These are phyloP conservation scores for Trichogramma dendrolimi DNA, from an alignment of 2,888 invertebrate genomes.

Conservation along the genomic window DNA sequence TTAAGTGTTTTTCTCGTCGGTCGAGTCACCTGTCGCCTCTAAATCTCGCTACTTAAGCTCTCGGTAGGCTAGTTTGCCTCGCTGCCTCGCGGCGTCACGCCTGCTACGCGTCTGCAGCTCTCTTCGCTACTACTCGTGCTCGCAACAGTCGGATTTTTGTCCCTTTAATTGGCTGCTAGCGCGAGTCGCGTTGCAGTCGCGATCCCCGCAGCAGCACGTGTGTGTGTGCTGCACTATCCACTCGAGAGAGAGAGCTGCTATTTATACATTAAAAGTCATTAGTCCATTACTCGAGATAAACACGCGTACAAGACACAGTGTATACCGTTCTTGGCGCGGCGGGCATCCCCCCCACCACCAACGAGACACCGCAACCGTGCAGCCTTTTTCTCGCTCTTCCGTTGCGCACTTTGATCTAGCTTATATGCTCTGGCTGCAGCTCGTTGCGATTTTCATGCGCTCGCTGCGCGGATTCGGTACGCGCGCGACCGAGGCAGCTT, in stretches of 20 bases:
- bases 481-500: background rate
- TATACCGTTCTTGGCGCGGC: conserved; percentile 8
- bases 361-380: background rate
- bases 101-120: background rate
- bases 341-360: background rate
- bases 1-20: conserved; percentile 36
- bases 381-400: background rate
- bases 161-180: conserved; percentile 44
- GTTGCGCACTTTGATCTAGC: conserved; percentile 4
- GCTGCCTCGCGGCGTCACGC: background rate
- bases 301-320: conserved; percentile 6
- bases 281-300: conserved; percentile 43
- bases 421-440: background rate
- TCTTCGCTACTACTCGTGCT: background rate
- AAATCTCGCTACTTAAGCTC: conserved; percentile 49
- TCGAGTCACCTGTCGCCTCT: conserved; percentile 47
- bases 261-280: conserved; percentile 44
- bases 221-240: no score
- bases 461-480: no score
- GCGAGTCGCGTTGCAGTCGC: conserved; percentile 24
- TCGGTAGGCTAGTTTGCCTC: background rate
- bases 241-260: conserved; percentile 29
- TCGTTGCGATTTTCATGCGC: no score
- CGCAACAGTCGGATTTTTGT: background rate
- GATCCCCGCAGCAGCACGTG: background rate